Percentiles rank a stretch among this genome's conserved stretches.
Conservation (phyloP, 64 coral and sea anemone genomes). For the Porites australiensis region DNA sequence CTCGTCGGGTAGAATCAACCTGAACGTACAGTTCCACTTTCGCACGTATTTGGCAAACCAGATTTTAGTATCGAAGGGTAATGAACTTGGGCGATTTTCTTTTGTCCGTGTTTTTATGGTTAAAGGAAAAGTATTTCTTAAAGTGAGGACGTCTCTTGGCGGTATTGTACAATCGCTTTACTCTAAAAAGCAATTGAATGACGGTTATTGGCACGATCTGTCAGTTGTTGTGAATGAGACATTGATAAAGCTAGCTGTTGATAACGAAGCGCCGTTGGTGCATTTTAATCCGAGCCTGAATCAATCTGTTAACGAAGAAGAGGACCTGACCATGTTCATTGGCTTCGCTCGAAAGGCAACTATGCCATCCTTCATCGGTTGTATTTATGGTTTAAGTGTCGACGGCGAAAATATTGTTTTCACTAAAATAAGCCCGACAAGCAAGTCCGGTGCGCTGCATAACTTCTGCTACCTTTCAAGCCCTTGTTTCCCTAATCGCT, state of each 20-base stretch:
- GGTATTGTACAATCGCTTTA: neutral
- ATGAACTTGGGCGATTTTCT: no score
- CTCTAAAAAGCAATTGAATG: slow-evolving; percentile 20
- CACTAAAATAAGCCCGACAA: no score
- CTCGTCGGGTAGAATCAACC: neutral
- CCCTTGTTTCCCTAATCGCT: slow-evolving; percentile 43
- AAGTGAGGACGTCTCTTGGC: neutral
- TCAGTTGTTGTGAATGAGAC: neutral
- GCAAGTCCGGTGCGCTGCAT: no score
- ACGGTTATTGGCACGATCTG: slow-evolving; percentile 56
- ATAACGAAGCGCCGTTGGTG: neutral
- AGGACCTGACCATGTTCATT: neutral
- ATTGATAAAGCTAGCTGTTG: slow-evolving; percentile 1
- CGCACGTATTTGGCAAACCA: slow-evolving; percentile 12
- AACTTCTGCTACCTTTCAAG: slow-evolving; percentile 3
- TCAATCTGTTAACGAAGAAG: neutral
- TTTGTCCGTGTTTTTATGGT: neutral
- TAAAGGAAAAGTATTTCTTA: neutral
- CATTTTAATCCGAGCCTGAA: neutral
- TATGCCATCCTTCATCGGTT: slow-evolving; percentile 17
- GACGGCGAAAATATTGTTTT: slow-evolving; percentile 5
- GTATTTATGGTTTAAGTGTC: slow-evolving; percentile 41
- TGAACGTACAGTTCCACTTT: neutral
- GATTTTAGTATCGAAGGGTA: neutral
- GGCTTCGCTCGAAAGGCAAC: neutral